A percentile compares a stretch with the other conserved stretches of the same genome.
Conservation (phyloP, 2,113 vertebrate species). For the Silurus asotus region DNA sequence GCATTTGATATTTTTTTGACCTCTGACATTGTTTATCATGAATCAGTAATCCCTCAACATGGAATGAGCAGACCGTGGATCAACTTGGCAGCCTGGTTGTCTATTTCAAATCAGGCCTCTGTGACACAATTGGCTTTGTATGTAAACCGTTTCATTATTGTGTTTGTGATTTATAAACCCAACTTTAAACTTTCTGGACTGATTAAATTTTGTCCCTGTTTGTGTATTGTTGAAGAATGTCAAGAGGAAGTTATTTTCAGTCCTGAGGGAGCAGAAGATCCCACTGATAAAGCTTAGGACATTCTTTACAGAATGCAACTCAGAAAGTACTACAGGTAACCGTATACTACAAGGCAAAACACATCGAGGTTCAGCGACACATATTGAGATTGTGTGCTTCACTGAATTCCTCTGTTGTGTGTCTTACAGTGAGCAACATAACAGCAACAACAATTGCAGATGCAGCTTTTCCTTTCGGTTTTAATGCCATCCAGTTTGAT, state of each 20-base stretch:
- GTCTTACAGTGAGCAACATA: conserved; percentile 34
- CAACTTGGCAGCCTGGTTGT: conserved; percentile 59
- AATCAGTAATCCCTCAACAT: conserved; percentile 53
- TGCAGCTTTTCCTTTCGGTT: conserved; percentile 64
- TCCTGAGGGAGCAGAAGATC: conserved; percentile 42
- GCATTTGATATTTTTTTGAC: no score
- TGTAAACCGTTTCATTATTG: neutral
- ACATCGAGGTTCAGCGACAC: no score
- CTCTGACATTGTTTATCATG: neutral
- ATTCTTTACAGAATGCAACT: conserved; percentile 47
- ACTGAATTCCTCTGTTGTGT: neutral
- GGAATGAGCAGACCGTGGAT: conserved; percentile 59
- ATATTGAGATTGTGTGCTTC: no score
- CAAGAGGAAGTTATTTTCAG: conserved; percentile 42
- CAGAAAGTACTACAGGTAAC: conserved; percentile 44
- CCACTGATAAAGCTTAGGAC: conserved; percentile 51
- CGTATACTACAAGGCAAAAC: neutral
- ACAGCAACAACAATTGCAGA: conserved; percentile 10
- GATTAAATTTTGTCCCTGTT: neutral
- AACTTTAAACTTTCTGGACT: neutral
- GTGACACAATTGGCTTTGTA: conserved; percentile 48
- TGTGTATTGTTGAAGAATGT: neutral
- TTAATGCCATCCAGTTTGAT: conserved; percentile 65
- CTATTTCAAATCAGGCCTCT: conserved; percentile 61
- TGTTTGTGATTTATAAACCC: neutral